These are phyloP conservation scores for Sinella curviseta DNA, from an alignment of 1,140 invertebrate species.

Conservation along the genomic window DNA sequence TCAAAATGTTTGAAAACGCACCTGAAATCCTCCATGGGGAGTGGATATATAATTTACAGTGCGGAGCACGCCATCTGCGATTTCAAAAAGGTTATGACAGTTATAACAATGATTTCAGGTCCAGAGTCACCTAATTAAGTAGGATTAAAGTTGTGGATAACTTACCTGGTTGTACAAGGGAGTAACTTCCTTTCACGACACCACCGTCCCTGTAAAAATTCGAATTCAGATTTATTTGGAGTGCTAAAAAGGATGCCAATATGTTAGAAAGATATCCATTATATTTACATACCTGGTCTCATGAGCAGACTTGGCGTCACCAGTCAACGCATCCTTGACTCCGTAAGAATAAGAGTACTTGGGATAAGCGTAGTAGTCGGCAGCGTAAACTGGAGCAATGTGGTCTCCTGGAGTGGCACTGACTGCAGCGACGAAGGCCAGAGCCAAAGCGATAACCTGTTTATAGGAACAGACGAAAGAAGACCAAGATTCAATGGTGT, in stretches of 20 bases:
- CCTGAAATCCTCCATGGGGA: slow-evolving; percentile 2
- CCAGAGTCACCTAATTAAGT: too few relatives aligned
- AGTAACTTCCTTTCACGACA: slow-evolving; percentile 43
- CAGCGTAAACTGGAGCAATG: not conserved
- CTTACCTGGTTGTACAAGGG: slow-evolving; percentile 37
- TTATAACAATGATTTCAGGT: too few relatives aligned
- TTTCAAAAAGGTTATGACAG: not conserved
- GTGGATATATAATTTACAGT: not conserved
- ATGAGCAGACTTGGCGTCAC: slow-evolving; percentile 42
- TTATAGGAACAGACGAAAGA: not conserved
- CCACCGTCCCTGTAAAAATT: slow-evolving; percentile 31
- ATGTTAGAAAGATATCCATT: too few relatives aligned
- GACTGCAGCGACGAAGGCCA: not conserved
- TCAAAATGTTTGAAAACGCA: not conserved
- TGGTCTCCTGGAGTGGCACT: not conserved
- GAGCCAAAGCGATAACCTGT: slow-evolving; percentile 5
- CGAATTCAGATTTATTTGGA: too few relatives aligned
- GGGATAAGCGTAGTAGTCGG: slow-evolving; percentile 17
- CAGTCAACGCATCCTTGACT: slow-evolving; percentile 39
- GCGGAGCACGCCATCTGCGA: slow-evolving; percentile 9
- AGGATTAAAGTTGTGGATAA: too few relatives aligned
- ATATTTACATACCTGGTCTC: too few relatives aligned
- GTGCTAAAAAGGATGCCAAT: too few relatives aligned
- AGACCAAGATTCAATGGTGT: too few relatives aligned
- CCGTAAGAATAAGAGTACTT: slow-evolving; percentile 10